phyloP scores from a whole-genome alignment of 1,140 invertebrate species.

The fruit fly (Drosophila melanogaster) region Release_6_plus_ISO1_MT NT_037436.4:7689501-7690000 shows the following conservation, averaged over 20 bases:
- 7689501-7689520: not conserved
- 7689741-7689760: not conserved
- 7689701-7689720: not conserved
- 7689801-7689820: not conserved
- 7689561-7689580: too few relatives aligned
- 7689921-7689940: not conserved
- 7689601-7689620: too few relatives aligned
- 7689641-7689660: too few relatives aligned
- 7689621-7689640: too few relatives aligned
- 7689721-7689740: not conserved
- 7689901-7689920: not conserved
- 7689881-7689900: not conserved
- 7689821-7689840: not conserved
- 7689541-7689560: not conserved
- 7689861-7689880: not conserved
- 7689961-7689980: not conserved
- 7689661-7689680: not conserved
- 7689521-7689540: slow-evolving; percentile 3
- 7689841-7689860: not conserved
- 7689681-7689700: slow-evolving; percentile 1
- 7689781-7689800: not conserved
- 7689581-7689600: too few relatives aligned
- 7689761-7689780: not conserved
- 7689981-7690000: not conserved
- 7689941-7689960: not conserved